phyloP scores from a whole-genome alignment of 1,140 invertebrate genomes.

The Nephotettix cincticeps region DNA sequence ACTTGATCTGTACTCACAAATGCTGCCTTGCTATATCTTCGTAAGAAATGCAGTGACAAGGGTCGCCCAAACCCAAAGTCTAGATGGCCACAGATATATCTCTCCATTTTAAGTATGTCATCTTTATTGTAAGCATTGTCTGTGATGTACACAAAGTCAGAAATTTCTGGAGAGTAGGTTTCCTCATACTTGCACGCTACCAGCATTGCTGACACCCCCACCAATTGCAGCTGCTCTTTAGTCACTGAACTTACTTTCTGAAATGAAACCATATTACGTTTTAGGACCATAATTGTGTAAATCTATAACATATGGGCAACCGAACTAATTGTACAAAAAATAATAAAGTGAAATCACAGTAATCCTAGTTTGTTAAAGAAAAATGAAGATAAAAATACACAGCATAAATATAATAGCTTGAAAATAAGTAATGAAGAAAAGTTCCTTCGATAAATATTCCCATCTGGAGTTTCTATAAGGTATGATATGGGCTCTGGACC shows the following conservation, averaged over 20 bases:
- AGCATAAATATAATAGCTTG: no score
- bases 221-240: slow-evolving; percentile 77
- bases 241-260: slow-evolving; percentile 40
- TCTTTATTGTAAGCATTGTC: slow-evolving; percentile 81
- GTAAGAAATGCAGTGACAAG: slow-evolving; percentile 83
- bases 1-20: slow-evolving; percentile 49
- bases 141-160: slow-evolving; percentile 90
- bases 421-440: no score
- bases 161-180: slow-evolving; percentile 83
- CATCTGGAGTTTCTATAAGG: no score
- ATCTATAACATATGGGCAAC: no score
- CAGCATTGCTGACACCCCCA: slow-evolving; percentile 88
- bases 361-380: no score
- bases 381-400: no score
- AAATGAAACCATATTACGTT: no score
- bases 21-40: slow-evolving; percentile 76
- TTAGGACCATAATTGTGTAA: no score
- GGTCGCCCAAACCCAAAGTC: slow-evolving; percentile 84
- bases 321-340: no score
- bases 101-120: slow-evolving; percentile 85
- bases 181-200: slow-evolving; percentile 96
- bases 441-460: no score
- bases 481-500: no score
- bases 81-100: slow-evolving; percentile 69
- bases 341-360: no score